Base-by-base conservation (phyloP, 2,113 vertebrate species). In the Lophura nycthemera region DNA sequence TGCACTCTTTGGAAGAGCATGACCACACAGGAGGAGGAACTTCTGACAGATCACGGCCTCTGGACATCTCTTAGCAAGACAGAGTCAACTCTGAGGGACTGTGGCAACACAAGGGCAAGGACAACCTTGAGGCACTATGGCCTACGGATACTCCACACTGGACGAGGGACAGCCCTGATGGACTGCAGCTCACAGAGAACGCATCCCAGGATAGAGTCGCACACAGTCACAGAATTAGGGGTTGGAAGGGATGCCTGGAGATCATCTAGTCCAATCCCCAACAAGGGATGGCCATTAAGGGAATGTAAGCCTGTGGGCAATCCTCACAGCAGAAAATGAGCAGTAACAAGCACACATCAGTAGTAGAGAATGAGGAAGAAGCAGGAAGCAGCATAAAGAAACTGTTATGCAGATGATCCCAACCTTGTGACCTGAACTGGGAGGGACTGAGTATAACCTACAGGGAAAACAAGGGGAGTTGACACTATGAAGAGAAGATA, bases 1-100 rank as follows among this genome's bases (percentile, higher is more conserved):
- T 8, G 14, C 8, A 21, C 4, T 30, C 47, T 7, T 45, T 6
- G 56, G 27, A 81, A 20, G 4, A 59, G 30, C 4, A 11, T 27
- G 22, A 60, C 54, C 12, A 42, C 67, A 45, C 27, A 67, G 20
- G 4, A 57, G 15, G 15, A 70, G 19, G 40, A 8, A 12, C 8
- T 66, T 43, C n/a, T 30, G 38, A 63, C 54, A 22, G 17, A 73
- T 32, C 19, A 8, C 0, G 3, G 32, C 21, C 52, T 29, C 27
- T 0, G 0, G 45, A 22, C 4, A 75, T 19, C 6, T 12, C 65
- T 54, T 4, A 73, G 4, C 18, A 11, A 6, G 64, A 24, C 40
- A 74, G 25, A 27, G 38, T 81, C 45, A 27, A 1, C 6, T 13
- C 50, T 13, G 8, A 77, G 56, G 48, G 22, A 54, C 45, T 36